A percentile compares a stretch with the other conserved stretches of the same genome.
Evolutionary conservation across 2,888 invertebrate genomes (phyloP).

Genomic region (Iselma pallidipennis): DNA sequence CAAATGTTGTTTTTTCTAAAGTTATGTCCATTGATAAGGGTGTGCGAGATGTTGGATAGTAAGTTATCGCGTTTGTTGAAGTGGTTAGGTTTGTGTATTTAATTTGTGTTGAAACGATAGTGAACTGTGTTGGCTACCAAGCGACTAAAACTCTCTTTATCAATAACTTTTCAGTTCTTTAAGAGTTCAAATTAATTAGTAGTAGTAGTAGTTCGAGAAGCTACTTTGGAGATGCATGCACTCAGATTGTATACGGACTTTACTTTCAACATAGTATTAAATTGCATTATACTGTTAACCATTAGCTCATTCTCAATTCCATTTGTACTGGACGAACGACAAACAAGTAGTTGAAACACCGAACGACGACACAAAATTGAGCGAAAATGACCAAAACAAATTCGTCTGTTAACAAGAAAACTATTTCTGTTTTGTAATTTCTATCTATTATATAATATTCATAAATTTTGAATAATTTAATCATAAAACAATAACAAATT

Average conservation of each 20-base stretch:
- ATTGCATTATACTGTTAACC: conserved; percentile 27
- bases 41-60: not conserved
- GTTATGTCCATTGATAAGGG: not conserved
- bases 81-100: not conserved
- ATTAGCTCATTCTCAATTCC: conserved; percentile 18
- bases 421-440: not conserved
- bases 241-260: conserved; percentile 25
- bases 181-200: conserved; percentile 30
- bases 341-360: conserved; percentile 2
- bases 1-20: not conserved
- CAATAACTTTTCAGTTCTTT: conserved; percentile 27
- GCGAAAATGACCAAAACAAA: conserved; percentile 1
- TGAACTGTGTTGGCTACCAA: conserved; percentile 7
- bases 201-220: conserved; percentile 27
- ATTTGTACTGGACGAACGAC: conserved; percentile 7
- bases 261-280: conserved; percentile 22
- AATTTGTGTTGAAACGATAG: conserved; percentile 3
- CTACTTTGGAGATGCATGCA: conserved; percentile 28
- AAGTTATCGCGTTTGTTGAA: not conserved
- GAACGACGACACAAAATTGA: conserved; percentile 10
- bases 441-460: not conserved
- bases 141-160: conserved; percentile 24
- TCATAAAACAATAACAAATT: not conserved
- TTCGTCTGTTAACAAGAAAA: conserved; percentile 3
- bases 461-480: not conserved